Percentiles rank a stretch among this genome's conserved stretches.
These are phyloP conservation scores for Gnathonemus echidnorhynchus DNA, from an alignment of 2,113 vertebrate genomes.

Conservation along the genomic window DNA sequence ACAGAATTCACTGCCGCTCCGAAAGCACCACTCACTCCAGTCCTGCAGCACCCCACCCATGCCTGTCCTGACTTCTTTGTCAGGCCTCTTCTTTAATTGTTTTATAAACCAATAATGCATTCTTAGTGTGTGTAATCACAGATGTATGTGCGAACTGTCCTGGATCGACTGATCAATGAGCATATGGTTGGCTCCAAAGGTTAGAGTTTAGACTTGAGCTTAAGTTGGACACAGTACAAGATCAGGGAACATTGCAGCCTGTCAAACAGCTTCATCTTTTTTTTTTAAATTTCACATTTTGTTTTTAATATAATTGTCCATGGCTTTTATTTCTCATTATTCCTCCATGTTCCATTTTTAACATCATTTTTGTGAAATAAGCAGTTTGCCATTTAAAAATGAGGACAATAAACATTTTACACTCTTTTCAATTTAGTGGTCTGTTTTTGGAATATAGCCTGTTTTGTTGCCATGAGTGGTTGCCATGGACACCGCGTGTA, in stretches of 20 bases:
- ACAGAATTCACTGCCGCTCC: constrained; percentile 3
- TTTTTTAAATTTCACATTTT: constrained; percentile 21
- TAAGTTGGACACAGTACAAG: constrained; percentile 15
- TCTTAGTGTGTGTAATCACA: constrained; percentile 14
- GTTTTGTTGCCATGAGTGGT: background rate
- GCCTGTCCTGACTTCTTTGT: background rate
- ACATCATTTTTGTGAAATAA: constrained; percentile 47
- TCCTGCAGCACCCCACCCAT: background rate
- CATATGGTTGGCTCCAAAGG: constrained; percentile 13
- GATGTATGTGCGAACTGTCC: constrained; percentile 9
- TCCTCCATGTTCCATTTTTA: constrained; percentile 44
- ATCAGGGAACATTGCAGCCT: constrained; percentile 15
- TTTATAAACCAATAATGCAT: constrained; percentile 21
- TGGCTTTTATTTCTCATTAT: constrained; percentile 33
- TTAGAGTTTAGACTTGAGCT: constrained; percentile 6
- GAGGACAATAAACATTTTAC: constrained; percentile 63
- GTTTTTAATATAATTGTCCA: constrained; percentile 34
- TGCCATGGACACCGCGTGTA: background rate
- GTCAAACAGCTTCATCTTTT: constrained; percentile 23
- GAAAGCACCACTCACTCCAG: background rate
- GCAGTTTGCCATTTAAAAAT: constrained; percentile 48
- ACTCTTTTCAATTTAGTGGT: constrained; percentile 46
- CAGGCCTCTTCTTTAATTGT: constrained; percentile 19
- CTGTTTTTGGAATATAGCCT: background rate
- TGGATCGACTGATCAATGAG: constrained; percentile 16